These are phyloP conservation scores for Vidua chalybeata DNA, from an alignment of 2,113 vertebrate genomes.

Conservation along the genomic window DNA sequence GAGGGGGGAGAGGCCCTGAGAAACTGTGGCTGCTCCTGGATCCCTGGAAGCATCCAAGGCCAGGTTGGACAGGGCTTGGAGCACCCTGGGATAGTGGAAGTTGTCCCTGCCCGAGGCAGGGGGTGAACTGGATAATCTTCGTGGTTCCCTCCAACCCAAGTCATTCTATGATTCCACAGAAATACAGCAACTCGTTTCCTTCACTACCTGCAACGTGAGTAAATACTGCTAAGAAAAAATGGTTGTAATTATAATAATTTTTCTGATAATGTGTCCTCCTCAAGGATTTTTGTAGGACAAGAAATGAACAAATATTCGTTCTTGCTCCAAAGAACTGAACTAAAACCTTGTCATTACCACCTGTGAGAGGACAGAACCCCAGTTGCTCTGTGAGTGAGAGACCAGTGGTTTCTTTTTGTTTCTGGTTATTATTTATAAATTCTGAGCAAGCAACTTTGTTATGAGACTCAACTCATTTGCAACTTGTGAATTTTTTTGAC, in stretches of 20 bases:
- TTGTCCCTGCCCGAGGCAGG: neutral
- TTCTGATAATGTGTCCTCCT: neutral
- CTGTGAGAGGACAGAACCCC: neutral
- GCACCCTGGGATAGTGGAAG: rapidly evolving
- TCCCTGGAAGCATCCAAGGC: neutral
- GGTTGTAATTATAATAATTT: neutral
- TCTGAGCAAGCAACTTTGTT: neutral
- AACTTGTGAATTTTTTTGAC: conserved; percentile 2
- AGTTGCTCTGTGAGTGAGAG: neutral
- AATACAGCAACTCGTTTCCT: neutral
- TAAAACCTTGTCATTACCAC: neutral
- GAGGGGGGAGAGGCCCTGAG: rapidly evolving
- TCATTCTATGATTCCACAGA: neutral
- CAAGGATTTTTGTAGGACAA: neutral
- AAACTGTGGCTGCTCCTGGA: neutral
- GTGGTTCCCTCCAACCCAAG: neutral
- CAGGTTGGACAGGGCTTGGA: rapidly evolving
- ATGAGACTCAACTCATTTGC: neutral
- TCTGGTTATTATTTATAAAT: neutral
- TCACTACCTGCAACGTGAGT: neutral
- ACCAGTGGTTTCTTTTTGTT: neutral
- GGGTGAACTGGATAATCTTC: rapidly evolving
- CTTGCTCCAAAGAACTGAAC: neutral
- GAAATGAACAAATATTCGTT: neutral
- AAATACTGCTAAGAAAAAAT: neutral